Evolutionary conservation across 2,888 invertebrate genomes (phyloP), one percentile per base, ranked within the genome.

Genomic region (Leucophora obtusa): DNA sequence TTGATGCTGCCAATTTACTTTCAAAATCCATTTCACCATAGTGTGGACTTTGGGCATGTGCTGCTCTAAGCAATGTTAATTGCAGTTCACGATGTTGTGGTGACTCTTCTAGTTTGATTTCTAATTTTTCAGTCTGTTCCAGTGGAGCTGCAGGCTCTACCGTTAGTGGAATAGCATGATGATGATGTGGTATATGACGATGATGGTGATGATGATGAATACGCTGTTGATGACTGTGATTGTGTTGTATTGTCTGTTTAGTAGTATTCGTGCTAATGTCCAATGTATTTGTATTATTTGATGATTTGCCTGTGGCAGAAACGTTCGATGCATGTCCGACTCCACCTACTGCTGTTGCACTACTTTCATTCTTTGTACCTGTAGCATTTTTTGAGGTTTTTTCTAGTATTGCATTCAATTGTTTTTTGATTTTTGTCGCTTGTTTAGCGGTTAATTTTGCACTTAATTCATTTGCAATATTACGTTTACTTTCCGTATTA

Each of bases 401-500:
- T 71, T 87, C 86, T 35, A 89, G 82, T 71, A 87, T 75, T n/a
- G 86, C 84, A 83, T 87, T 87, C 66, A 87, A 84, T 85, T 89
- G 90, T 82, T 87, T 89, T 86, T 90, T 90, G 82, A 89, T 87
- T 86, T 89, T 90, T 83, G 88, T 87, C 65, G 86, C 83, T 82
- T 89, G 89, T 74, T 90, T 90, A 43, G 87, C 85, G 71, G 87
- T 86, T 43, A 87, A 76, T 85, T 90, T 90, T 78, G 86, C 85
- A 83, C 85, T 86, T 73, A 87, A 72, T 83, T 88, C 87, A 33
- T 84, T 84, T 14, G 86, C 77, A 69, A 86, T 84, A 58, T 75
- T 83, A 60, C 85, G 85, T 62, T 79, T 82, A 65, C 85, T 85
- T 35, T 86, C 85, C 7, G 73, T 68, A 71, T 58, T 76, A 17